These are phyloP conservation scores for Orthochromis indermauri DNA, from an alignment of 2,113 vertebrate species.

Conservation along the genomic window DNA sequence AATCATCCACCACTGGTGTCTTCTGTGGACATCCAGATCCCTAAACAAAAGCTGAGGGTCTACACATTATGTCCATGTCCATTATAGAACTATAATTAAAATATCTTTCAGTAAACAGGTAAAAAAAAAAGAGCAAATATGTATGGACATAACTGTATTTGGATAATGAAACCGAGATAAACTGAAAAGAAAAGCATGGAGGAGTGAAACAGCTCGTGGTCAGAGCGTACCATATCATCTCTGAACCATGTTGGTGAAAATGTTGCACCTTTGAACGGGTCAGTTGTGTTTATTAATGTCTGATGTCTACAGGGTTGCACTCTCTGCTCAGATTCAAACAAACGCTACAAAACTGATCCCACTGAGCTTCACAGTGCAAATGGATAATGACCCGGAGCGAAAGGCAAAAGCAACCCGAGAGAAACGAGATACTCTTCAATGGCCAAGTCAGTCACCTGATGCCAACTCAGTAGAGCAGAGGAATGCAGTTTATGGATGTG, in stretches of 20 bases:
- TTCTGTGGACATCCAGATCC: background rate
- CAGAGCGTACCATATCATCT: rapidly evolving
- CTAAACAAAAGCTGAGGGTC: background rate
- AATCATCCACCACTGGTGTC: background rate
- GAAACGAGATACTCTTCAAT: rapidly evolving
- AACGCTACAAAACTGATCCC: rapidly evolving
- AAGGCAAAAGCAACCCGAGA: rapidly evolving
- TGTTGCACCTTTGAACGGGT: background rate
- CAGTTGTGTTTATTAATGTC: background rate
- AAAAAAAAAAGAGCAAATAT: background rate
- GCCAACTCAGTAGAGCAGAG: background rate
- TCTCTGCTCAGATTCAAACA: rapidly evolving
- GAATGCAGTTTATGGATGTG: background rate
- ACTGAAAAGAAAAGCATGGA: background rate
- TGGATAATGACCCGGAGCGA: background rate
- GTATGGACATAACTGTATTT: background rate
- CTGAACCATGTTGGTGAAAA: rapidly evolving
- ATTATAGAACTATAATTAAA: background rate
- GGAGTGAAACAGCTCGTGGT: background rate
- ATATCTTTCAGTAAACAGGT: background rate
- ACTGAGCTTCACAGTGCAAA: background rate
- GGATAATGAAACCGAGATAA: background rate
- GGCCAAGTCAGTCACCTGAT: background rate
- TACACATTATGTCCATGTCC: background rate
- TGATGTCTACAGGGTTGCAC: background rate